Evolutionary conservation across 2,113 vertebrate genomes (phyloP).

Genomic region (Physeter macrocephalus): DNA sequence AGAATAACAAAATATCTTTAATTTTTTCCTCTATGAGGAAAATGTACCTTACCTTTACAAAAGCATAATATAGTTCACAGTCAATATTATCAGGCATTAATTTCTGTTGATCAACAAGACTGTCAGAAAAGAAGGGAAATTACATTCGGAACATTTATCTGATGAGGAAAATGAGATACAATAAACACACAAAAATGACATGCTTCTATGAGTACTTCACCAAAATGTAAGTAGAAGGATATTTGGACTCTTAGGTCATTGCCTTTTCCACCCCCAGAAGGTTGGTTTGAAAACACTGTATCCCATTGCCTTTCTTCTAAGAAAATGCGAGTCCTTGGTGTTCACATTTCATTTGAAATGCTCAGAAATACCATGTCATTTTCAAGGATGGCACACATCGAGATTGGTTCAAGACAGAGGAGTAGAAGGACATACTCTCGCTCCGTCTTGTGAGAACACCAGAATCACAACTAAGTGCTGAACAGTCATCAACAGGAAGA

Average conservation of each 20-base stretch:
- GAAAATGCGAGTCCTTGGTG: neutral
- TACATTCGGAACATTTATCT: neutral
- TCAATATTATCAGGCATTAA: neutral
- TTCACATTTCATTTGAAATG: slow-evolving; percentile 32
- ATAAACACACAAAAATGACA: neutral
- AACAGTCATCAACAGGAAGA: too few species aligned
- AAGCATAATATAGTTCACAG: neutral
- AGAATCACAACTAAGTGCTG: too few species aligned
- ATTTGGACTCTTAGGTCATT: neutral
- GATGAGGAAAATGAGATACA: neutral
- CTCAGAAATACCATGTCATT: neutral
- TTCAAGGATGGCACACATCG: slow-evolving; percentile 23
- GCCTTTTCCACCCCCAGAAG: neutral
- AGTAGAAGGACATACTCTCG: too few species aligned
- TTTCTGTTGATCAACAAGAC: neutral
- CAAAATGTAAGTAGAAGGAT: neutral
- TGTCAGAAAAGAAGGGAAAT: neutral
- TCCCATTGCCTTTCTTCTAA: neutral
- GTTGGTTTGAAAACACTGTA: neutral
- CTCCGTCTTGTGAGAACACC: too few species aligned
- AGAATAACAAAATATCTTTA: neutral
- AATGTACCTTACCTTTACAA: neutral
- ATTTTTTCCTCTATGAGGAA: neutral
- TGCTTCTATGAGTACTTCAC: neutral
- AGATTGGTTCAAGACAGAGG: too few species aligned